Percentiles rank a stretch among this genome's conserved stretches.
Conservation (phyloP, 2,797 vertebrate genomes). For the Spatula clypeata region DNA sequence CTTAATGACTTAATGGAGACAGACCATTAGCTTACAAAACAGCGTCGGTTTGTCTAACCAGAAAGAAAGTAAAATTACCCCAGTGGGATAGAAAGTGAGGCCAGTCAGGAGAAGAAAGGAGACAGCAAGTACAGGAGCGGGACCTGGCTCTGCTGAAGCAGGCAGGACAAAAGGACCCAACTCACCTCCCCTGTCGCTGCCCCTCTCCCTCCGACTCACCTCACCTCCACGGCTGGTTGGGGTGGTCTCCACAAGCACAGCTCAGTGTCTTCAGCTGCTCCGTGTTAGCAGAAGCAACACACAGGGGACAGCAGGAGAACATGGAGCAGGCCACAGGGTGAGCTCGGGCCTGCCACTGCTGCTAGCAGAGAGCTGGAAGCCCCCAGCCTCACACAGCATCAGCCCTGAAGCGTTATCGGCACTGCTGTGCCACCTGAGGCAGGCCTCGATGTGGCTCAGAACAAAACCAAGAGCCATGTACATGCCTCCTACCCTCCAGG, state of each 20-base stretch:
- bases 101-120: not conserved
- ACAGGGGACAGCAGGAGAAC: slow-evolving; percentile 42
- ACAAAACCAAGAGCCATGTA: not conserved
- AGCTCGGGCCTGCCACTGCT: not conserved
- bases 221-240: slow-evolving; percentile 22
- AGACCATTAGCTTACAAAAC: slow-evolving; percentile 62
- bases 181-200: slow-evolving; percentile 70
- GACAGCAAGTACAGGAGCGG: not conserved
- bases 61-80: slow-evolving; percentile 40
- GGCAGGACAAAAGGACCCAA: slow-evolving; percentile 30
- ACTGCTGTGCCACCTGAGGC: not conserved
- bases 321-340: slow-evolving; percentile 17
- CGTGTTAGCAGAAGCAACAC: slow-evolving; percentile 72
- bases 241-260: slow-evolving; percentile 56
- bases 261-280: slow-evolving; percentile 81
- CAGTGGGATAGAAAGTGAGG: not conserved
- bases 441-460: not conserved
- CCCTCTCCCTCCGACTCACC: slow-evolving; percentile 48
- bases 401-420: rapidly evolving
- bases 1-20: slow-evolving; percentile 42
- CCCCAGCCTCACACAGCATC: rapidly evolving
- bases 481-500: not conserved
- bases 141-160: not conserved
- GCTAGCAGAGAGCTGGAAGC: not conserved
- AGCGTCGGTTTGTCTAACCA: slow-evolving; percentile 31